Conservation (phyloP, 2,797 vertebrate species). For the Microctenopoma stevenorrisi region DNA sequence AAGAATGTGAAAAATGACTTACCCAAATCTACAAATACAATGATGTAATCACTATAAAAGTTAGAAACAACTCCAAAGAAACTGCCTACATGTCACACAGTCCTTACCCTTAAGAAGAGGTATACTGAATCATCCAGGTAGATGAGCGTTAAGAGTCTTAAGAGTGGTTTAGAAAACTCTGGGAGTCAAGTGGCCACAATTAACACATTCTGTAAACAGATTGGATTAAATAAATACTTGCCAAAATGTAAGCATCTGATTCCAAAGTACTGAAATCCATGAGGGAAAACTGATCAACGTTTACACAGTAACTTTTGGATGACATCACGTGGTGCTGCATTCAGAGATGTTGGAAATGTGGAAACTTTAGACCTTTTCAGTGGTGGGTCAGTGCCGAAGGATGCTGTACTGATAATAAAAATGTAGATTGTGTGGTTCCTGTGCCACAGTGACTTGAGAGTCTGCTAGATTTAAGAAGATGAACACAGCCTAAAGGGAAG, state of each 20-base stretch:
- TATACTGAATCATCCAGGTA: conserved; percentile 78
- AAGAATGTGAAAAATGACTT: conserved; percentile 64
- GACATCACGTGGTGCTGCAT: background rate
- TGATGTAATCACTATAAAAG: conserved; percentile 71
- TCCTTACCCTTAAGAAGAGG: conserved; percentile 70
- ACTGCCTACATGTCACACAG: conserved; percentile 68
- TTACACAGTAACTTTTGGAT: background rate
- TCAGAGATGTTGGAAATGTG: conserved; percentile 13
- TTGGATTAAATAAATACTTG: conserved; percentile 17
- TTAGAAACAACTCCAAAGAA: conserved; percentile 70
- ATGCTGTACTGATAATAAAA: background rate
- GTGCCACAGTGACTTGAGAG: background rate
- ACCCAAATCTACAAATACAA: conserved; percentile 76
- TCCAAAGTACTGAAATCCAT: conserved; percentile 19
- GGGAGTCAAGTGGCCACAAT: conserved; percentile 41
- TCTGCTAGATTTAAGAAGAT: conserved; percentile 1
- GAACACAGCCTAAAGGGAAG: background rate
- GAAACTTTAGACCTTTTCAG: background rate
- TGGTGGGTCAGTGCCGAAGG: background rate
- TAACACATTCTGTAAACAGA: conserved; percentile 38
- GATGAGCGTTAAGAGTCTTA: conserved; percentile 71
- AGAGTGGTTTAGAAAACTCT: conserved; percentile 41
- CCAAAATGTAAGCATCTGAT: conserved; percentile 18
- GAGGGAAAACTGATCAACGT: background rate
- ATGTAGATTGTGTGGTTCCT: background rate